Conservation (phyloP, 2,113 vertebrate species). For the Sturnus vulgaris region DNA sequence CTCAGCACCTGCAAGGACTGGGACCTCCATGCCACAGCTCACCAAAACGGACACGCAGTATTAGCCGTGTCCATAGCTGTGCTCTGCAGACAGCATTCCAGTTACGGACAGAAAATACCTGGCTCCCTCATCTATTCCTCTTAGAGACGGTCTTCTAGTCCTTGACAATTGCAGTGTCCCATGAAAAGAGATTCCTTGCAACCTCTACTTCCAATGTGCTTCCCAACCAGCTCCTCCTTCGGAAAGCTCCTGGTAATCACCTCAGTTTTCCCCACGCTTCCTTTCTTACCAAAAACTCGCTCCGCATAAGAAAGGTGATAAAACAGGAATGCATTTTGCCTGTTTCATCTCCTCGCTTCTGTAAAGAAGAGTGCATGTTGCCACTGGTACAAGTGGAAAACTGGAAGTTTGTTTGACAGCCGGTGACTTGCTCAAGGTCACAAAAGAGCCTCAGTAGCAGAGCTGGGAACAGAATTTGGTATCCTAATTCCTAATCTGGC, state of each 20-base stretch:
- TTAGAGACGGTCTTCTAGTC: not conserved
- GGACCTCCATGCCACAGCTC: not conserved
- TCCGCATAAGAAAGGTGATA: not conserved
- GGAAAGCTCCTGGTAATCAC: not conserved
- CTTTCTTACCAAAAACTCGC: not conserved
- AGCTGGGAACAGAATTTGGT: conserved; percentile 58
- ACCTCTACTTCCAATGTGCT: not conserved
- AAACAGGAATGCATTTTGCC: not conserved
- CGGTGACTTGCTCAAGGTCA: conserved; percentile 26
- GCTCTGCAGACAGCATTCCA: fast-evolving
- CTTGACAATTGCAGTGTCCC: not conserved
- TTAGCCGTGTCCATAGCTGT: fast-evolving
- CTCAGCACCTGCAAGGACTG: not conserved
- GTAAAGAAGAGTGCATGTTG: not conserved
- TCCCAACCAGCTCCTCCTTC: not conserved
- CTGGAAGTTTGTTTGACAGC: not conserved
- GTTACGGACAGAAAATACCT: not conserved
- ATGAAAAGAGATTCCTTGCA: not conserved
- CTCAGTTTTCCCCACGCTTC: not conserved
- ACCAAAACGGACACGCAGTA: fast-evolving
- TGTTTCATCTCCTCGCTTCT: not conserved
- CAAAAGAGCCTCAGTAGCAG: conserved; percentile 22
- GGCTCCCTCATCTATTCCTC: not conserved
- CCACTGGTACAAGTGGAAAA: not conserved
- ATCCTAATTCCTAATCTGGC: conserved; percentile 63